A percentile compares a stretch with the other conserved stretches of the same genome.
Conservation (phyloP, 2,113 vertebrate species). For the Lagopus muta region DNA sequence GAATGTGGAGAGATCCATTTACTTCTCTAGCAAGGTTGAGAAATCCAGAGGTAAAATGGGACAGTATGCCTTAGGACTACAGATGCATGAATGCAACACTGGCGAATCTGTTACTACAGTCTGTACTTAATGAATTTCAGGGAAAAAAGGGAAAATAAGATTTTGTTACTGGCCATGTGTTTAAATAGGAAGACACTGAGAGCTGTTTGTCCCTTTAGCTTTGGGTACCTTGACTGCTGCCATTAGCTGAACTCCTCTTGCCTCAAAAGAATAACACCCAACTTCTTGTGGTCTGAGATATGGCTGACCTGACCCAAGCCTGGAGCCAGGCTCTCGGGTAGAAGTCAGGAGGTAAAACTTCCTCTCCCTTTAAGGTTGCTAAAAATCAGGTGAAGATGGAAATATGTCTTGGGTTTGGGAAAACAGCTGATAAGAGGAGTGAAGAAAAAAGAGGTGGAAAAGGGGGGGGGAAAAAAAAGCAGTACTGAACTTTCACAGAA, state of each 20-base stretch:
- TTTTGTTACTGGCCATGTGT: background rate
- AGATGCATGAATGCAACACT: background rate
- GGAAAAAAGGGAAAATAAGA: conserved; percentile 17
- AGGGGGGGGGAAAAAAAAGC: background rate
- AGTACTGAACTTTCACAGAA: conserved; percentile 7
- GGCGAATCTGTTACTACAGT: conserved; percentile 1
- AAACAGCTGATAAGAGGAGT: background rate
- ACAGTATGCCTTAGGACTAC: background rate
- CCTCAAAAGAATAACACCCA: conserved; percentile 38
- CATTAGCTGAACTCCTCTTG: conserved; percentile 33
- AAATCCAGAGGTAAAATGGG: background rate
- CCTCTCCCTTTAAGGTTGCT: background rate
- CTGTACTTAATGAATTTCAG: conserved; percentile 19
- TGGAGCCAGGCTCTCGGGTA: background rate
- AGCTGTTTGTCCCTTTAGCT: conserved; percentile 31
- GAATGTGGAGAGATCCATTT: background rate
- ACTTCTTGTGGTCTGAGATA: background rate
- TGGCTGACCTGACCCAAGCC: background rate
- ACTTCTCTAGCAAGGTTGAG: background rate
- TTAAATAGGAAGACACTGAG: conserved; percentile 4
- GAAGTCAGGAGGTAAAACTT: background rate
- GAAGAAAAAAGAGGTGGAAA: background rate
- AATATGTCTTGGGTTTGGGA: background rate
- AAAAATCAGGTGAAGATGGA: background rate
- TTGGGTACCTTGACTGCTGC: conserved; percentile 35